Conservation (phyloP, 2,888 invertebrate species). For the Drosophila melanosoma region DNA sequence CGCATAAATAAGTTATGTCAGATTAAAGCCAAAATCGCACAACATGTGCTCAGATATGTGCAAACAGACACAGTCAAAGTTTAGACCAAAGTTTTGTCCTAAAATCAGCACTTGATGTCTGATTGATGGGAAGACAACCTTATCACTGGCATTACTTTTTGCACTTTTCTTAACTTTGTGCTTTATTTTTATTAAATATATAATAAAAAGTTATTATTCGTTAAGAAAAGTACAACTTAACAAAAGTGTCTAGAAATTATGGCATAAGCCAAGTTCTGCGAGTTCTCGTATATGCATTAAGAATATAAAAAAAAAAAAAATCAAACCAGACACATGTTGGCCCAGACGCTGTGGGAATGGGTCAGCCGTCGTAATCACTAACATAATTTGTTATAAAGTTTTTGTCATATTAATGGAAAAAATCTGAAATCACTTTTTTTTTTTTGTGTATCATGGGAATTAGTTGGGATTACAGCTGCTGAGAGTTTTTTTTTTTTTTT, state of each 20-base stretch:
- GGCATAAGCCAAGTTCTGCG: slow-evolving; percentile 1
- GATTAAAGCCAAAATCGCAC: slow-evolving; percentile 46
- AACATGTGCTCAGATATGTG: slow-evolving; percentile 35
- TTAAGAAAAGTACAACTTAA: slow-evolving; percentile 8
- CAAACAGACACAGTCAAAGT: background rate
- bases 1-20: slow-evolving; percentile 56
- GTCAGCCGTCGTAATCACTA: slow-evolving; percentile 50
- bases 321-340: slow-evolving; percentile 19
- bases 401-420: slow-evolving; percentile 78
- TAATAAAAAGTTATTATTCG: background rate
- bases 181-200: background rate
- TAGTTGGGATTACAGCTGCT: slow-evolving; percentile 65
- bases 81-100: background rate
- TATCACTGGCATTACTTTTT: background rate
- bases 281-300: slow-evolving; percentile 16
- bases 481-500: slow-evolving; percentile 20
- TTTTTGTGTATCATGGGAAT: slow-evolving; percentile 64
- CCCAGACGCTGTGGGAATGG: slow-evolving; percentile 1
- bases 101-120: background rate
- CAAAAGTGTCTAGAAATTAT: slow-evolving; percentile 2
- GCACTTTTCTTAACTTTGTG: background rate
- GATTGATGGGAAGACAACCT: slow-evolving; percentile 1
- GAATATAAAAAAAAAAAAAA: slow-evolving; percentile 3
- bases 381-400: slow-evolving; percentile 80
- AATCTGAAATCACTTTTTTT: slow-evolving; percentile 52